Evolutionary conservation across 2,113 vertebrate genomes (phyloP).

Genomic region (Cathartes aura): DNA sequence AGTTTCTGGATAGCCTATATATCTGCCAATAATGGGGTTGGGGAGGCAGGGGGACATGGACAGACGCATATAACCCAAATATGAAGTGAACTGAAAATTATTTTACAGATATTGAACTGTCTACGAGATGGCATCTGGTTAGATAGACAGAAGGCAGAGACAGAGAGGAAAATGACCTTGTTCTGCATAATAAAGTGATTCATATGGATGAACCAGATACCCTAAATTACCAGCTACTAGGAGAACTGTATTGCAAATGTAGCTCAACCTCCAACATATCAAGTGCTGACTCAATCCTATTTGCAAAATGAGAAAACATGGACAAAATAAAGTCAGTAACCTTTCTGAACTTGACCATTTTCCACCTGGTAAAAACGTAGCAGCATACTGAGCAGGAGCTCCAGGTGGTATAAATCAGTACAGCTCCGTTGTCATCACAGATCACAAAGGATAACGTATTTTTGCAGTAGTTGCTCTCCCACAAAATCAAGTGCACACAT

Average conservation of each 20-base stretch:
- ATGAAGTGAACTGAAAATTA: constrained; percentile 55
- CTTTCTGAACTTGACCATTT: not conserved
- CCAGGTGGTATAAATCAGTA: not conserved
- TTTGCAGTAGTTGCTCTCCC: not conserved
- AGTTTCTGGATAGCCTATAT: not conserved
- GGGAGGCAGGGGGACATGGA: not conserved
- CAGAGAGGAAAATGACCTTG: constrained; percentile 24
- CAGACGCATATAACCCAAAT: constrained; percentile 41
- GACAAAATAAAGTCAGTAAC: not conserved
- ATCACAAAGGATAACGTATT: not conserved
- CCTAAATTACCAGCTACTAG: not conserved
- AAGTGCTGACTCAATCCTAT: not conserved
- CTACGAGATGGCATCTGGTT: not conserved
- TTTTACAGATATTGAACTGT: constrained; percentile 27
- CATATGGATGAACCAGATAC: not conserved
- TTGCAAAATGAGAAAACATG: not conserved
- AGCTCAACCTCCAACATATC: not conserved
- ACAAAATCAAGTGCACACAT: not conserved
- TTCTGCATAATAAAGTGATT: not conserved
- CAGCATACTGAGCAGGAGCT: not conserved
- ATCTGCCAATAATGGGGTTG: not conserved
- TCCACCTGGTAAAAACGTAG: not conserved
- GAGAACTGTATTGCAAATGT: not conserved
- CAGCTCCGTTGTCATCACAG: not conserved
- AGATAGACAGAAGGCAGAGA: constrained; percentile 6